Evolutionary conservation across 2,888 invertebrate genomes (phyloP).

Genomic region (Cheiracanthium punctorium): DNA sequence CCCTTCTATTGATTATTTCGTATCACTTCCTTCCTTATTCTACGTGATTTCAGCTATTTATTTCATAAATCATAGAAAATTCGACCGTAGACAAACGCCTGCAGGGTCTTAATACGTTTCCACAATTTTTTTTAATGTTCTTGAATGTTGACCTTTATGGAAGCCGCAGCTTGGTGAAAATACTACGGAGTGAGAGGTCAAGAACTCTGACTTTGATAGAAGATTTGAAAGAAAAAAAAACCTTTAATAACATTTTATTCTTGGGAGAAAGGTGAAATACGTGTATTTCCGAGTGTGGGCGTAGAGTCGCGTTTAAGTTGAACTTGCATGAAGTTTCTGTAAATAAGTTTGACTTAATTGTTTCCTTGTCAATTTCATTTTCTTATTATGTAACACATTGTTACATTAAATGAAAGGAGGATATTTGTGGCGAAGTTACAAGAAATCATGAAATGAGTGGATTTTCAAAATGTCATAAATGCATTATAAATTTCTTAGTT

Average conservation of each 20-base stretch:
- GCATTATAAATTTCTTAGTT: too few relatives aligned
- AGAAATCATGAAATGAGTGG: too few relatives aligned
- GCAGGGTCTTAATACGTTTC: not conserved
- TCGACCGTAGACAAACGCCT: not conserved
- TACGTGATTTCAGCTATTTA: not conserved
- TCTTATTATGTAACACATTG: too few relatives aligned
- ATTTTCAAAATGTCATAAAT: too few relatives aligned
- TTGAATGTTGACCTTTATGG: not conserved
- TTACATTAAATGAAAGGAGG: too few relatives aligned
- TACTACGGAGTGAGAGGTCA: too few relatives aligned
- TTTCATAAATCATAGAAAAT: conserved; percentile 21
- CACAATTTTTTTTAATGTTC: not conserved
- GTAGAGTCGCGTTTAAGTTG: not conserved
- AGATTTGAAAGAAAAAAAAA: not conserved
- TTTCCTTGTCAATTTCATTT: too few relatives aligned
- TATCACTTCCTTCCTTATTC: not conserved
- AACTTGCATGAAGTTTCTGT: too few relatives aligned
- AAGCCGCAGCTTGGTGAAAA: too few relatives aligned
- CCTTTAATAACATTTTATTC: not conserved
- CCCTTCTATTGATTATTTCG: not conserved
- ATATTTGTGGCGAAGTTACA: too few relatives aligned
- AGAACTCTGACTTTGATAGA: not conserved
- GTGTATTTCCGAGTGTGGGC: not conserved
- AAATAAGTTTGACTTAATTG: too few relatives aligned
- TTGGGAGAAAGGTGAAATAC: not conserved